phyloP scores from a whole-genome alignment of 2,888 invertebrate genomes.

The Drosophila affinis region DNA sequence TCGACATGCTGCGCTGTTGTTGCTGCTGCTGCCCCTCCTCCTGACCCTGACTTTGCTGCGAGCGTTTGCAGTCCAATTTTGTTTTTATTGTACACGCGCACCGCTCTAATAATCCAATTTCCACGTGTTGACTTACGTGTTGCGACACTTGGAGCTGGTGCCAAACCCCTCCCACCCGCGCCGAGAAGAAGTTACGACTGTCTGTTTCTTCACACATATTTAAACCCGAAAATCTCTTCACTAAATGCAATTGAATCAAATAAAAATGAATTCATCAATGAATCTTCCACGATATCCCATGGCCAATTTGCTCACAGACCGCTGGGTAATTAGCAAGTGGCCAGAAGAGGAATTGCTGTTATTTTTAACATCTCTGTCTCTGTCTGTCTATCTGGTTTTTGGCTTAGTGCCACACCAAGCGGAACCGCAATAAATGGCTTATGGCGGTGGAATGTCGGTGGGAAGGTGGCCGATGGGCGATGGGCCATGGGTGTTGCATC shows the following conservation, averaged over 20 bases:
- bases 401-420: conserved; percentile 17
- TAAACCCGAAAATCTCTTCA: not conserved
- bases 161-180: not conserved
- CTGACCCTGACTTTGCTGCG: conserved; percentile 5
- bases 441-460: not conserved
- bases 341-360: conserved; percentile 27
- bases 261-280: not conserved
- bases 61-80: conserved; percentile 36
- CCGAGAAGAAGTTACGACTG: not conserved
- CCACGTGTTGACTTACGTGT: conserved; percentile 52
- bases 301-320: conserved; percentile 6
- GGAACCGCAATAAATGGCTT: conserved; percentile 27
- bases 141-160: conserved; percentile 41
- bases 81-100: conserved; percentile 27
- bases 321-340: conserved; percentile 30
- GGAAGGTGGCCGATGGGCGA: not conserved
- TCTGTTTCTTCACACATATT: not conserved
- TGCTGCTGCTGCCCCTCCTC: conserved; percentile 20
- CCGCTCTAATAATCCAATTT: conserved; percentile 54
- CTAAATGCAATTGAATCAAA: not conserved
- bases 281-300: conserved; percentile 2
- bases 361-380: conserved; percentile 5
- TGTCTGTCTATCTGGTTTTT: conserved; percentile 2
- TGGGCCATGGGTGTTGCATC: not conserved
- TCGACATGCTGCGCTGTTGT: conserved; percentile 7